phyloP scores from a whole-genome alignment of 2,888 invertebrate species.

The Tachina fera region DNA sequence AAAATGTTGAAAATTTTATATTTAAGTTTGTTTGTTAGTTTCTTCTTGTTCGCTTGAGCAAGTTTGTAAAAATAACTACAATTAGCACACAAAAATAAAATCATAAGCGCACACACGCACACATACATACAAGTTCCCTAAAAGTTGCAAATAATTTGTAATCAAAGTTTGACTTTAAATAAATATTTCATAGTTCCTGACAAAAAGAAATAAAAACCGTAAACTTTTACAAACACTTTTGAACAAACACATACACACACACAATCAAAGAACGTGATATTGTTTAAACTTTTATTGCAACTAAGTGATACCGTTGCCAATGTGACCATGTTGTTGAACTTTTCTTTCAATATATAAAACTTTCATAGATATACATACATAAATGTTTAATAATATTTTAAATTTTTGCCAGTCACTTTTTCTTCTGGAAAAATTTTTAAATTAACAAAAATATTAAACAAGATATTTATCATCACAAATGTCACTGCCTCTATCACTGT shows the following conservation, averaged over 20 bases:
- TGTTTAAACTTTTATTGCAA: conserved; percentile 28
- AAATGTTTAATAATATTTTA: not conserved
- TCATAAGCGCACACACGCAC: not conserved
- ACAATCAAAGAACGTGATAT: conserved; percentile 27
- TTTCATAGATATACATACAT: not conserved
- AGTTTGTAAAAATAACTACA: not conserved
- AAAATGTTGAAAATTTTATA: not conserved
- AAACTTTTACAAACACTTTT: not conserved
- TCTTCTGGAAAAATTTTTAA: not conserved
- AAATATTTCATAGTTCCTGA: conserved; percentile 56
- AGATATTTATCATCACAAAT: conserved; percentile 16
- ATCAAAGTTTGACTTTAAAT: conserved; percentile 55
- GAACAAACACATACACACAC: conserved; percentile 8
- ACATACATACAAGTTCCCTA: not conserved
- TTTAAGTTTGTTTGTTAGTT: not conserved
- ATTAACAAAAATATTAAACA: conserved; percentile 33
- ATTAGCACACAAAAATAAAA: not conserved
- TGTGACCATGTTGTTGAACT: conserved; percentile 2
- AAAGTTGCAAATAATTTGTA: conserved; percentile 44
- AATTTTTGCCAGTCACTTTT: not conserved
- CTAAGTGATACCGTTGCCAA: not conserved
- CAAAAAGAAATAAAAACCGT: not conserved
- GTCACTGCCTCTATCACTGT: too few relatives aligned
- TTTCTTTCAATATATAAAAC: too few relatives aligned
- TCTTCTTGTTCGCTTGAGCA: not conserved